phyloP scores from a whole-genome alignment of 2,113 vertebrate genomes.

The Barbus barbus region DNA sequence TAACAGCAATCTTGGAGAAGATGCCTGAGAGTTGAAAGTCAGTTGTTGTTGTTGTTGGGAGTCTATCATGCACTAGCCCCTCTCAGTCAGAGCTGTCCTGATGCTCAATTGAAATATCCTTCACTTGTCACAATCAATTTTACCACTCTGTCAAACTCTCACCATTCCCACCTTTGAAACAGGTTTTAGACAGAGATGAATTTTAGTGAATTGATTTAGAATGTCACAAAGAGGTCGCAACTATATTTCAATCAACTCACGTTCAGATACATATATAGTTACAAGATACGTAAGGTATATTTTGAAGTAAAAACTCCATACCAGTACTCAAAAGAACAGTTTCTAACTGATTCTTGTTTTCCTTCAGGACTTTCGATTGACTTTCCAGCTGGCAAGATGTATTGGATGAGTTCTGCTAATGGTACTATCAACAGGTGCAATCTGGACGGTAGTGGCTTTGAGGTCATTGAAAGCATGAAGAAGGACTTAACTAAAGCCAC shows the following conservation, averaged over 20 bases:
- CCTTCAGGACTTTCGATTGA: slow-evolving; percentile 91
- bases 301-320: background rate
- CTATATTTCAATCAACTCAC: slow-evolving; percentile 28
- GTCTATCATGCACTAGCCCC: slow-evolving; percentile 66
- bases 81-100: slow-evolving; percentile 59
- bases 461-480: slow-evolving; percentile 93
- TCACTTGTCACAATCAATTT: slow-evolving; percentile 58
- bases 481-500: slow-evolving; percentile 91
- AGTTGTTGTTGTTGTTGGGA: slow-evolving; percentile 1
- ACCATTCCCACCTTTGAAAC: slow-evolving; percentile 50
- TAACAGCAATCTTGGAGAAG: background rate
- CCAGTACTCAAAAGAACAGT: background rate
- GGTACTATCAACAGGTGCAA: slow-evolving; percentile 97
- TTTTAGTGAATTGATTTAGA: slow-evolving; percentile 54
- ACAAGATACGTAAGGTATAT: background rate
- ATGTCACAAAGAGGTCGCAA: slow-evolving; percentile 53
- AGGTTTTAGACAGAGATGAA: slow-evolving; percentile 54
- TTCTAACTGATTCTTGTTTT: slow-evolving; percentile 3
- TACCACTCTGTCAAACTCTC: slow-evolving; percentile 49
- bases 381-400: slow-evolving; percentile 90
- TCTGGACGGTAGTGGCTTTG: slow-evolving; percentile 90
- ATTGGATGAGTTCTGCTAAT: slow-evolving; percentile 98
- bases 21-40: slow-evolving; percentile 22
- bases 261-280: background rate
- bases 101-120: slow-evolving; percentile 60